A percentile compares a stretch with the other conserved stretches of the same genome.
Evolutionary conservation across 1,140 invertebrate species (phyloP).

Genomic region (Phocides pigmalion): DNA sequence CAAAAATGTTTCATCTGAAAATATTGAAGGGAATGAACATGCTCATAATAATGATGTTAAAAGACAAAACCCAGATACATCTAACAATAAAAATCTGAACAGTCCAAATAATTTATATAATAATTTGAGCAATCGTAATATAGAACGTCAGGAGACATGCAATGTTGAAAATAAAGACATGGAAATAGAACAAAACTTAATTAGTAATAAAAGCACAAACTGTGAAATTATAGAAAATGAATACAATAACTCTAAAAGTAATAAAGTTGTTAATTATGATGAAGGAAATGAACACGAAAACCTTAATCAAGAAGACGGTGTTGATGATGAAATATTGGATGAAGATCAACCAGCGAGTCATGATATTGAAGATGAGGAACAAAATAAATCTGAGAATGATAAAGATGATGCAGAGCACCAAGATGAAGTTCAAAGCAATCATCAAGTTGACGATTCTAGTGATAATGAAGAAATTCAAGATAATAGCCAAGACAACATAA

Average conservation of each 20-base stretch:
- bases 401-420: constrained; percentile 3
- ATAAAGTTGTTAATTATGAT: constrained; percentile 11
- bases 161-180: not conserved
- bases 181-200: not conserved
- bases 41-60: no score
- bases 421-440: constrained; percentile 21
- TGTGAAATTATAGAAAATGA: not conserved
- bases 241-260: constrained; percentile 10
- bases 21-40: not conserved
- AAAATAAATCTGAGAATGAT: constrained; percentile 24
- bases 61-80: not conserved
- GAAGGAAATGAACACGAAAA: not conserved
- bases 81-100: constrained; percentile 5
- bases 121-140: not conserved
- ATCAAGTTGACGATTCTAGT: not conserved
- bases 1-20: not conserved
- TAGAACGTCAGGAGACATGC: not conserved
- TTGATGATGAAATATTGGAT: no score
- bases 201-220: not conserved
- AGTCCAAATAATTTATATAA: not conserved
- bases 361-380: not conserved
- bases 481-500: constrained; percentile 12
- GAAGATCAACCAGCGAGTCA: not conserved
- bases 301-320: no score
- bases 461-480: constrained; percentile 20